phyloP scores from a whole-genome alignment of 2,888 invertebrate species.

The Conus canariensis region DNA sequence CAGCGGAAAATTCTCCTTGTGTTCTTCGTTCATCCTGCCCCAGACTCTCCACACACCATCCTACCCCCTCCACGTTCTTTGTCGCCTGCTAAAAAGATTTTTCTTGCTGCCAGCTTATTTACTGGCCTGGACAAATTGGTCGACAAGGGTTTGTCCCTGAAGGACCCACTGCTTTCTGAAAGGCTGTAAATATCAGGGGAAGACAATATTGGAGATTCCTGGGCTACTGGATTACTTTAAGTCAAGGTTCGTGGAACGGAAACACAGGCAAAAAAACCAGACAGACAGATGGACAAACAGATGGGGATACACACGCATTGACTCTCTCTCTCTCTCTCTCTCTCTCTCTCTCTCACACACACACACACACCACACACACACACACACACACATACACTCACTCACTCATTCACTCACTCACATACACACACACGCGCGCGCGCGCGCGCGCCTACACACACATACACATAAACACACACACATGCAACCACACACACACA shows the following conservation, averaged over 20 bases:
- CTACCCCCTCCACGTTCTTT: neutral
- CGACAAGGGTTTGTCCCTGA: neutral
- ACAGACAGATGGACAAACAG: no score
- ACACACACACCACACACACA: slow-evolving; percentile 10
- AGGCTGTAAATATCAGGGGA: neutral
- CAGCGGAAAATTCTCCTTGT: neutral
- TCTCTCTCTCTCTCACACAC: no score
- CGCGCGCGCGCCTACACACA: neutral
- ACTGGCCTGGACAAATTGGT: slow-evolving; percentile 5
- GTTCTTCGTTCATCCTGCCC: neutral
- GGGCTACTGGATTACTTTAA: neutral
- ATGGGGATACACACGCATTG: no score
- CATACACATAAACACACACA: neutral
- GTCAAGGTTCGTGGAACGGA: neutral
- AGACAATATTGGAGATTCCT: neutral
- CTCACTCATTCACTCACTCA: neutral
- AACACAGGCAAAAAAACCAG: no score
- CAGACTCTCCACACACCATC: neutral
- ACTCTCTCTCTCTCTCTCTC: no score
- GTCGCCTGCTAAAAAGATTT: neutral
- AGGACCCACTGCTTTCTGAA: neutral
- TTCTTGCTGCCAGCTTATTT: slow-evolving; percentile 8
- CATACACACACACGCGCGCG: neutral
- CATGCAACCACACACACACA: no score
- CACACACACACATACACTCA: slow-evolving; percentile 1